Percentiles rank a stretch among this genome's conserved stretches.
Evolutionary conservation across 2,113 vertebrate genomes (phyloP).

Genomic region (Okapia johnstoni): DNA sequence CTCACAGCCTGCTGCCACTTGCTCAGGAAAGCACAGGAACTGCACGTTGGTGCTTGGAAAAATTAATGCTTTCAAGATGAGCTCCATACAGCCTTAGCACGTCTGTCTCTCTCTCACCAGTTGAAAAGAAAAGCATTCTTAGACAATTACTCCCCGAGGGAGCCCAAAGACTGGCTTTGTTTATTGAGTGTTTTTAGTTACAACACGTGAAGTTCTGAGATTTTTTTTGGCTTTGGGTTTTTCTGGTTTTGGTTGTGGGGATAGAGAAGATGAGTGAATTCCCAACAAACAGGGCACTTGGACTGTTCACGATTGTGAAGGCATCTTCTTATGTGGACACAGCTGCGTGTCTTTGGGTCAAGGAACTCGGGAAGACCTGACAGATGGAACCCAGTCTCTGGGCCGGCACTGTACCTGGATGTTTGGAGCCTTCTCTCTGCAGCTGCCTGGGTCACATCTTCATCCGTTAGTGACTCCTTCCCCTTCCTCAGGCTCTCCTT

Average conservation of each 20-base stretch:
- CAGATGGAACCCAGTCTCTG: constrained; percentile 16
- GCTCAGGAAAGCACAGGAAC: constrained; percentile 53
- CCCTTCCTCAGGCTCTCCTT: neutral
- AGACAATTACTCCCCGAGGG: constrained; percentile 69
- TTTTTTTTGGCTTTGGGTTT: constrained; percentile 42
- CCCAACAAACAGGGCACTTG: constrained; percentile 27
- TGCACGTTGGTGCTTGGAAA: constrained; percentile 70
- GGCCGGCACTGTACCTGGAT: neutral
- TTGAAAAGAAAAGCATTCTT: constrained; percentile 74
- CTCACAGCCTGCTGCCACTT: constrained; percentile 57
- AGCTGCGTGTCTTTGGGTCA: neutral
- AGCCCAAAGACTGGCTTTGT: constrained; percentile 69
- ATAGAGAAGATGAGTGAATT: constrained; percentile 53
- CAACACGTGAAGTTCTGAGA: constrained; percentile 63
- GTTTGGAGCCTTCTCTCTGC: neutral
- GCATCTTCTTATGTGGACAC: neutral
- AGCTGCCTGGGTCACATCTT: neutral
- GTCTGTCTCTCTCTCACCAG: constrained; percentile 60
- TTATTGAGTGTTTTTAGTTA: constrained; percentile 77
- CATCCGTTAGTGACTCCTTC: neutral
- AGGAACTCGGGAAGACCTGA: neutral
- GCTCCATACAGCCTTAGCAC: constrained; percentile 64
- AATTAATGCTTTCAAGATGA: constrained; percentile 82
- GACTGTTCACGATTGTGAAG: constrained; percentile 30
- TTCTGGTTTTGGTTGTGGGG: constrained; percentile 43